Evolutionary conservation across 2,113 vertebrate genomes (phyloP), one percentile per base, ranked within the genome.

Genomic region (Pterocles gutturalis): DNA sequence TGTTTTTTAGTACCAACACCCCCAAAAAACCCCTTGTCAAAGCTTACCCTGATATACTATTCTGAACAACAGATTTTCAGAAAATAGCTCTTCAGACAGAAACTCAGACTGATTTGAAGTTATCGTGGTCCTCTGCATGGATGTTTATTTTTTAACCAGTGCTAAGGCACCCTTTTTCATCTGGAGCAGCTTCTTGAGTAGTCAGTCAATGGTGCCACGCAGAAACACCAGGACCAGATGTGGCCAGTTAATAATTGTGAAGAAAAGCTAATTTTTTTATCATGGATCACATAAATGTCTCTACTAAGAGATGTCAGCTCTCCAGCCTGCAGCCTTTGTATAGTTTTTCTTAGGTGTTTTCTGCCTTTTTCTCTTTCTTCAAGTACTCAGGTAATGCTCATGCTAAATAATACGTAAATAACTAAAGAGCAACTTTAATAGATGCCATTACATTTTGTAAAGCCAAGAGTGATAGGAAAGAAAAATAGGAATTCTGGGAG

Each of bases 241-340:
- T 61, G 51, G n/a, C 54, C 49, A 33, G 94, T 83, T 83, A 97
- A 91, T 87, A 94, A 80, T 79, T 54, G 8, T 13, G 17, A 64
- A 70, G 48, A 92, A 96, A 97, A 90, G 10, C 33, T 75, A 85
- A 61, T 12, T 71, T 85, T 87, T 81, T 88, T 77, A 62, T 62
- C 62, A 87, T 26, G 95, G 89, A 77, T 25, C 17, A 72, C 36
- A 83, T 89, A 87, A 92, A 73, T 91, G 79, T 95, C 57, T 77
- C 60, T 62, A 38, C 43, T 55, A 16, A 6, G 20, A 72, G 20
- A 76, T 55, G n/a, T 77, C n/a, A 9, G 18, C 28, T 83, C 31
- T 49, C 36, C 7, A 83, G 73, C 24, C 66, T 82, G 11, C 46
- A 79, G 34, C 14, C 12, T 51, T 87, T 61, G 31, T 26, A 51